A percentile compares a stretch with the other conserved stretches of the same genome.
phyloP scores from a whole-genome alignment of 2,888 invertebrate genomes.

The Metopia argyrocephala region DNA sequence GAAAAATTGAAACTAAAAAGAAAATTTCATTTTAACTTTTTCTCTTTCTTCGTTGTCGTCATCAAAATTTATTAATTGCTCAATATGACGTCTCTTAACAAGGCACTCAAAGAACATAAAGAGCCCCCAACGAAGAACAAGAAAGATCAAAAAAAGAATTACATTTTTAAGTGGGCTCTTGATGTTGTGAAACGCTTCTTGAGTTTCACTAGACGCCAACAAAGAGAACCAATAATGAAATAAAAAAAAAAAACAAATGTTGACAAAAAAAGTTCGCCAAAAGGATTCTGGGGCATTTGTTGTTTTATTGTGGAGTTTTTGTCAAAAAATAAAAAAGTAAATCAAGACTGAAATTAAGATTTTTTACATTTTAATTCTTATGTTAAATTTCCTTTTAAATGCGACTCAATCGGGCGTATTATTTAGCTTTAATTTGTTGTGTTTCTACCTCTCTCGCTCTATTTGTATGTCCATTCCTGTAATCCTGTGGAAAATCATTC shows the following conservation, averaged over 20 bases:
- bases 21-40: neutral
- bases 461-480: neutral
- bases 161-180: conserved; percentile 53
- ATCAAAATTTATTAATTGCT: conserved; percentile 63
- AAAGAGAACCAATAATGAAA: conserved; percentile 60
- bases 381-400: too few species aligned
- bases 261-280: conserved; percentile 46
- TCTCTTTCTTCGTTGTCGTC: conserved; percentile 36
- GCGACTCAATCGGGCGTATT: conserved; percentile 28
- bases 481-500: conserved; percentile 53
- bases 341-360: conserved; percentile 54
- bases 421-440: conserved; percentile 43
- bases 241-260: conserved; percentile 30
- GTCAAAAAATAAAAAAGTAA: neutral
- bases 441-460: neutral
- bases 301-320: neutral
- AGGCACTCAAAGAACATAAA: conserved; percentile 50
- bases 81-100: conserved; percentile 64
- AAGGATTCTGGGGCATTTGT: conserved; percentile 15
- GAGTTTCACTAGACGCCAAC: conserved; percentile 49
- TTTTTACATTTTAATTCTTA: too few species aligned
- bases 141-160: conserved; percentile 5
- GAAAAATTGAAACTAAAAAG: too few species aligned
- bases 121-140: neutral
- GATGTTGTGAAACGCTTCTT: conserved; percentile 56